phyloP scores from a whole-genome alignment of 2,113 vertebrate species.

The Pedionomus torquatus region DNA sequence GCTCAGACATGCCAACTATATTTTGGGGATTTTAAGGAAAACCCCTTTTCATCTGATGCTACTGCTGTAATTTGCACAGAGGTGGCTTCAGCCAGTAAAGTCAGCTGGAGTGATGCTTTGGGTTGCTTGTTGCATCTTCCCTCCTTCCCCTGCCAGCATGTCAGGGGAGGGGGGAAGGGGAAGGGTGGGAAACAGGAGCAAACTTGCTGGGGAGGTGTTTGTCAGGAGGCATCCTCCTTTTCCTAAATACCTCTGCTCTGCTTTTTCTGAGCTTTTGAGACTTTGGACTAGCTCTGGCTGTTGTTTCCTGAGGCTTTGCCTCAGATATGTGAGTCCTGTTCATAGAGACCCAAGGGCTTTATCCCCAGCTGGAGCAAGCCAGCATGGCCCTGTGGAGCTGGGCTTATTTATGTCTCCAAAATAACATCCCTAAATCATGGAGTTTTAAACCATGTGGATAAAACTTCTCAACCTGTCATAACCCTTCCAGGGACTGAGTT shows the following conservation, averaged over 20 bases:
- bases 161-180: too few species aligned
- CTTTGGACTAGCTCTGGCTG: background rate
- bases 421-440: background rate
- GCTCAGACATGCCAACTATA: background rate
- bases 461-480: background rate
- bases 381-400: background rate
- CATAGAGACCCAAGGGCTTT: fast-evolving
- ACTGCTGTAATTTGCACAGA: background rate
- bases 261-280: background rate
- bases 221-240: background rate
- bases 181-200: fast-evolving
- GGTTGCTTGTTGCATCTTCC: fast-evolving
- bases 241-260: background rate
- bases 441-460: background rate
- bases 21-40: background rate
- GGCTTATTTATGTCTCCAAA: background rate
- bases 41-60: background rate
- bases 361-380: background rate
- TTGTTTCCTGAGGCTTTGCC: fast-evolving
- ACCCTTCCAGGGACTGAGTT: background rate
- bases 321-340: fast-evolving
- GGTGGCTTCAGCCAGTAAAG: background rate
- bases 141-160: background rate
- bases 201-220: background rate
- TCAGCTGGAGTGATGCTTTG: background rate